phyloP scores from a whole-genome alignment of 1,140 invertebrate species.

The Drosophila nigromelanica region DNA sequence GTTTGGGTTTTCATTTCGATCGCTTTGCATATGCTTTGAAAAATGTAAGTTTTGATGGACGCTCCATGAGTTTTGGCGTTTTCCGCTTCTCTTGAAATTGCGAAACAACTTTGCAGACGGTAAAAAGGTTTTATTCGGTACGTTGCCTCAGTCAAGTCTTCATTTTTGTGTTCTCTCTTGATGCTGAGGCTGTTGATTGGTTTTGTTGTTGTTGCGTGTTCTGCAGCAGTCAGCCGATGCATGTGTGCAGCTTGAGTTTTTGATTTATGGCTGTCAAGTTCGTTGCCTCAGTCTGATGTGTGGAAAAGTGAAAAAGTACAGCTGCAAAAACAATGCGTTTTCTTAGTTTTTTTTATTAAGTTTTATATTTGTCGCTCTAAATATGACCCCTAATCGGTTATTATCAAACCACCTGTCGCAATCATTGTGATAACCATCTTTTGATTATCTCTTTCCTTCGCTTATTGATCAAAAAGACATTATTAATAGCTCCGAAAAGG shows the following conservation, averaged over 20 bases:
- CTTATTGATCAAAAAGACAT: not conserved
- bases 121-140: constrained; percentile 13
- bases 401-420: constrained; percentile 1
- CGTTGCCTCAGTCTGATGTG: constrained; percentile 52
- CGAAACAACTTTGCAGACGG: constrained; percentile 45
- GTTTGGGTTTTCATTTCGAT: constrained; percentile 37
- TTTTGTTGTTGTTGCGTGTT: constrained; percentile 10
- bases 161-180: constrained; percentile 27
- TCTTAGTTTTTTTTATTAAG: not conserved
- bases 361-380: not conserved
- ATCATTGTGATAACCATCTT: constrained; percentile 19
- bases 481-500: constrained; percentile 20
- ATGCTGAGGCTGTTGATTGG: constrained; percentile 10
- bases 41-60: constrained; percentile 69
- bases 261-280: constrained; percentile 43
- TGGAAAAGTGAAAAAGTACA: not conserved
- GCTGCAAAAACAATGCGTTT: not conserved
- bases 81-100: constrained; percentile 49
- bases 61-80: constrained; percentile 45
- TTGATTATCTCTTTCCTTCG: not conserved
- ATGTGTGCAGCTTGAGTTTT: too few relatives aligned
- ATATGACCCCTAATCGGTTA: not conserved
- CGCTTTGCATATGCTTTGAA: constrained; percentile 57
- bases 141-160: constrained; percentile 12
- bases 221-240: not conserved